Conservation (phyloP, 2,888 invertebrate genomes). For the Unio pictorum region DNA sequence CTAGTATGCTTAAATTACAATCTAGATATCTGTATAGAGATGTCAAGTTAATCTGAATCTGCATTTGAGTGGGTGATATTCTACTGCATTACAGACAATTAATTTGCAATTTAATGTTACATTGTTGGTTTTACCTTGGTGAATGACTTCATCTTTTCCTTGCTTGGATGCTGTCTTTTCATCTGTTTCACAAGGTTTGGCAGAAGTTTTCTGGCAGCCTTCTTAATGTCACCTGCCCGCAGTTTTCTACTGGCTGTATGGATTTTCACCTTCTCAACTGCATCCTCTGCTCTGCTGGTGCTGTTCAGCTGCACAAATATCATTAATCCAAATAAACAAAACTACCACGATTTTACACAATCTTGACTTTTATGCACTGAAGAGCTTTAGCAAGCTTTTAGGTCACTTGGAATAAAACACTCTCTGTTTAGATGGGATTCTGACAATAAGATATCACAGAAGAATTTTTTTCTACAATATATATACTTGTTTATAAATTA, state of each 20-base stretch:
- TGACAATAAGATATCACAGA: too few relatives aligned
- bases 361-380: too few relatives aligned
- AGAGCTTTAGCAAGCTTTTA: too few relatives aligned
- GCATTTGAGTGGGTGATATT: too few relatives aligned
- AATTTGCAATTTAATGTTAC: constrained; percentile 41
- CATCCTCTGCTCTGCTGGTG: constrained; percentile 17
- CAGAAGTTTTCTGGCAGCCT: constrained; percentile 38
- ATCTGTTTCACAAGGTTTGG: constrained; percentile 57
- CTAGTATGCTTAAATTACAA: too few relatives aligned
- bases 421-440: too few relatives aligned
- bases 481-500: too few relatives aligned
- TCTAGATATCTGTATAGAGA: too few relatives aligned
- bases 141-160: constrained; percentile 29
- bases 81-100: constrained; percentile 6
- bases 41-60: too few relatives aligned
- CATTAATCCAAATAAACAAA: background rate
- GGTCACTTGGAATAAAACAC: too few relatives aligned
- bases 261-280: constrained; percentile 51
- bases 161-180: background rate
- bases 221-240: constrained; percentile 47
- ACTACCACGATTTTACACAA: too few relatives aligned
- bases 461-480: too few relatives aligned
- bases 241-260: constrained; percentile 24
- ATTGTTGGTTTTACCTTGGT: constrained; percentile 3
- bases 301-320: constrained; percentile 7